Conservation (phyloP, 2,113 vertebrate species). For the Nyctibius bracteatus region DNA sequence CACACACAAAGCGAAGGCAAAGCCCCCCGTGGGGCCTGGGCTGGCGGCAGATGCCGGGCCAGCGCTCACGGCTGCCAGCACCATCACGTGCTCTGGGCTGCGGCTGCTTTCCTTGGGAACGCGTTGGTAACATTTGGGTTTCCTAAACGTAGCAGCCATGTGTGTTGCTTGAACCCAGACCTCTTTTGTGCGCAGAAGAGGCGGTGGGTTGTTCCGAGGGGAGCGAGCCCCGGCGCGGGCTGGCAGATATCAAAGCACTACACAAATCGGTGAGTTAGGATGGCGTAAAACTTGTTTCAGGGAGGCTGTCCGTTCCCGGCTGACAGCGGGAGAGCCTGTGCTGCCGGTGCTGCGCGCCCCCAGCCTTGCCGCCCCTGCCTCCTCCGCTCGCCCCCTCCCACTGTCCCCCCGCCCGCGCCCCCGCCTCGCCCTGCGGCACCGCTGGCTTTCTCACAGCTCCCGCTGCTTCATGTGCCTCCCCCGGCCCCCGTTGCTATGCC, state of each 20-base stretch:
- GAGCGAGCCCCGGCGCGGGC: background rate
- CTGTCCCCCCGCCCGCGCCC: background rate
- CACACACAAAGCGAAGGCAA: background rate
- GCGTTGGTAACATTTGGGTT: background rate
- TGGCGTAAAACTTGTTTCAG: background rate
- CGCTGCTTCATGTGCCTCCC: constrained; percentile 11
- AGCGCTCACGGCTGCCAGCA: background rate
- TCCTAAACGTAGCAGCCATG: too few relatives aligned
- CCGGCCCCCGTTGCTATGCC: constrained; percentile 36
- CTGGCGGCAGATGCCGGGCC: background rate
- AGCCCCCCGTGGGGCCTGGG: background rate
- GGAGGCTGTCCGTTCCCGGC: background rate
- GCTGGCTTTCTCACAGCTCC: constrained; percentile 49
- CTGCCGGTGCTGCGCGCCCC: background rate
- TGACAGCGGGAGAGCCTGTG: background rate
- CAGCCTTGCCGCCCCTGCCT: background rate
- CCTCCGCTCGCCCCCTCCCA: background rate
- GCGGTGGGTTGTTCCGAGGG: background rate
- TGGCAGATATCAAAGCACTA: background rate
- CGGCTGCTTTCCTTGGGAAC: background rate
- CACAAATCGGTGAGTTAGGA: background rate
- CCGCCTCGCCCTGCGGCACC: background rate
- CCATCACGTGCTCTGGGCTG: background rate
- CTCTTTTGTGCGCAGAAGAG: background rate
- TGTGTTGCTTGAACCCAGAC: background rate